A percentile compares a stretch with the other conserved stretches of the same genome.
These are phyloP conservation scores for Pseudorectes ferrugineus DNA, from an alignment of 2,113 vertebrate genomes.

Conservation along the genomic window DNA sequence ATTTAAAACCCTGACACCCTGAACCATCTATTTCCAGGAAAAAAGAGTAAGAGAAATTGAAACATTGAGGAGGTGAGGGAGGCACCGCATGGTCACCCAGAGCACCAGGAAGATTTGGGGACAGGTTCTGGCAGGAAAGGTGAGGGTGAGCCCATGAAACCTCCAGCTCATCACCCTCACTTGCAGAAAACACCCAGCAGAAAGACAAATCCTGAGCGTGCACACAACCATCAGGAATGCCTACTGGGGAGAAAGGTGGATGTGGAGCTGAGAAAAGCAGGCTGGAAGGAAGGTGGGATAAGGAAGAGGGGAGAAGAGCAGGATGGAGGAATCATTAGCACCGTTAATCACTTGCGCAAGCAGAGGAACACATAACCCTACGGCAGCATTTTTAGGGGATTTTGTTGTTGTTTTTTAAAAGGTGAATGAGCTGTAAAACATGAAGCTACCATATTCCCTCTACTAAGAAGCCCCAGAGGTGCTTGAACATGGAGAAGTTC, in stretches of 20 bases:
- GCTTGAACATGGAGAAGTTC: not conserved
- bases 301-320: not conserved
- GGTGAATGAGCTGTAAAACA: not conserved
- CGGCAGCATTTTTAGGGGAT: not conserved
- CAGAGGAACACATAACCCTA: rapidly evolving
- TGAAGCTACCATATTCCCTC: not conserved
- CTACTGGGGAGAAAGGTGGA: rapidly evolving
- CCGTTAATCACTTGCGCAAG: not conserved
- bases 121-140: not conserved
- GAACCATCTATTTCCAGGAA: not conserved
- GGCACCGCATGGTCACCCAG: not conserved
- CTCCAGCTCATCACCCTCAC: not conserved
- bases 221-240: not conserved
- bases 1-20: not conserved
- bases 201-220: rapidly evolving
- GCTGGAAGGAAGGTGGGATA: not conserved
- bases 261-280: not conserved
- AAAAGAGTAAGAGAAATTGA: not conserved
- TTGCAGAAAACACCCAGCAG: not conserved
- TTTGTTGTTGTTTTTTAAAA: not conserved
- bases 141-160: not conserved
- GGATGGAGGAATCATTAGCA: not conserved
- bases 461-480: not conserved
- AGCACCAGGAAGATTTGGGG: not conserved
- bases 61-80: rapidly evolving